phyloP scores from a whole-genome alignment of 2,888 invertebrate species.

The Hesperia comma region DNA sequence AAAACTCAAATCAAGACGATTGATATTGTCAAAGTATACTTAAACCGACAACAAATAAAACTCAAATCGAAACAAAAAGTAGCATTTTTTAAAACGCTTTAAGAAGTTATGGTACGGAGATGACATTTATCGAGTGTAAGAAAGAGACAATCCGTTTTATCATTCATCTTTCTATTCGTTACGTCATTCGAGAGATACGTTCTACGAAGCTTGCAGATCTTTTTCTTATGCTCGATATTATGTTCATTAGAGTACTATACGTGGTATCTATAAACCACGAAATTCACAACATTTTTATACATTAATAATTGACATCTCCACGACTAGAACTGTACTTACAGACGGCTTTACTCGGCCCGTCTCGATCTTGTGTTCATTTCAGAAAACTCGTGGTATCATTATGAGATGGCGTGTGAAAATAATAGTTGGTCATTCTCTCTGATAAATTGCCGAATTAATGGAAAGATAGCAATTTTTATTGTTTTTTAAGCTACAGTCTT shows the following conservation, averaged over 20 bases:
- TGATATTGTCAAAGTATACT: slow-evolving; percentile 34
- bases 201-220: neutral
- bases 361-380: too few species aligned
- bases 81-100: neutral
- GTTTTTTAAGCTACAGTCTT: too few species aligned
- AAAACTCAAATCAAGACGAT: neutral
- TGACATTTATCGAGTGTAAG: neutral
- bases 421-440: neutral
- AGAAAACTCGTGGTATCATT: too few species aligned
- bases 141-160: neutral
- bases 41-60: neutral
- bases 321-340: too few species aligned
- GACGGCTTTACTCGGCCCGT: too few species aligned
- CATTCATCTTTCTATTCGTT: too few species aligned
- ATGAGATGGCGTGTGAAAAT: neutral
- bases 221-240: neutral
- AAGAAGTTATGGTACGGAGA: neutral
- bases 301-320: too few species aligned
- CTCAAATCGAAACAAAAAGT: neutral
- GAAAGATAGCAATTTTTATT: too few species aligned
- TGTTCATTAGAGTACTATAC: neutral
- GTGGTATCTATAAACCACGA: too few species aligned
- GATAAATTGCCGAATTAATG: neutral
- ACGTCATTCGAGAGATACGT: too few species aligned
- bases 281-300: too few species aligned